These are phyloP conservation scores for Hypercompe scribonia DNA, from an alignment of 2,888 invertebrate species.

Conservation along the genomic window DNA sequence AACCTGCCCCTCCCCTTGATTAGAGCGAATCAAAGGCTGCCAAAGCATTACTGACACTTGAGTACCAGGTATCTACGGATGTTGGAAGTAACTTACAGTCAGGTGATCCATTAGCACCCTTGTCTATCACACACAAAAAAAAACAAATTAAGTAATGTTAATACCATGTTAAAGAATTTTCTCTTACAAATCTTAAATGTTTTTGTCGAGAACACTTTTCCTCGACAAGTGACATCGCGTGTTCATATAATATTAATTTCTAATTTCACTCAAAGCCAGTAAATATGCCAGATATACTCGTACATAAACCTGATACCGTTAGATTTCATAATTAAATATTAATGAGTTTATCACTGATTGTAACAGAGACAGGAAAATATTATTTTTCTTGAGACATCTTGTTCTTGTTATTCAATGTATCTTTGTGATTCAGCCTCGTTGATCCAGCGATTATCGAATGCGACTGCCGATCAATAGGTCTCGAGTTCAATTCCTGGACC, in stretches of 20 bases:
- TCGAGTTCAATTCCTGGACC: no score
- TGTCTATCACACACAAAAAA: not conserved
- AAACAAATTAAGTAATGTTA: not conserved
- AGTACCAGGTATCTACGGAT: no score
- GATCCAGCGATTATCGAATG: no score
- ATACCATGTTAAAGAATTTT: not conserved
- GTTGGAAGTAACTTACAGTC: no score
- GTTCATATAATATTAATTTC: constrained; percentile 11
- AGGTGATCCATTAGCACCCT: not conserved
- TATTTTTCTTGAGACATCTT: not conserved
- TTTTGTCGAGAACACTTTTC: not conserved
- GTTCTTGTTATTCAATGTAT: no score
- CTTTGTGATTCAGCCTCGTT: no score
- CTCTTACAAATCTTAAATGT: not conserved
- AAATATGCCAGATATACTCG: not conserved
- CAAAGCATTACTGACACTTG: no score
- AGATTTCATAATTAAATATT: constrained; percentile 3
- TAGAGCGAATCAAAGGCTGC: no score
- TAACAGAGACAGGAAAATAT: not conserved
- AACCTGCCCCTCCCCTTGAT: no score
- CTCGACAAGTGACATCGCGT: not conserved
- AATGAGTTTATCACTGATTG: not conserved
- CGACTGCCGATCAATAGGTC: no score
- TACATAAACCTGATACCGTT: not conserved
- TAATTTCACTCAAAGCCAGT: constrained; percentile 3